phyloP scores from a whole-genome alignment of 1,140 invertebrate genomes.

The Euura lappo region DNA sequence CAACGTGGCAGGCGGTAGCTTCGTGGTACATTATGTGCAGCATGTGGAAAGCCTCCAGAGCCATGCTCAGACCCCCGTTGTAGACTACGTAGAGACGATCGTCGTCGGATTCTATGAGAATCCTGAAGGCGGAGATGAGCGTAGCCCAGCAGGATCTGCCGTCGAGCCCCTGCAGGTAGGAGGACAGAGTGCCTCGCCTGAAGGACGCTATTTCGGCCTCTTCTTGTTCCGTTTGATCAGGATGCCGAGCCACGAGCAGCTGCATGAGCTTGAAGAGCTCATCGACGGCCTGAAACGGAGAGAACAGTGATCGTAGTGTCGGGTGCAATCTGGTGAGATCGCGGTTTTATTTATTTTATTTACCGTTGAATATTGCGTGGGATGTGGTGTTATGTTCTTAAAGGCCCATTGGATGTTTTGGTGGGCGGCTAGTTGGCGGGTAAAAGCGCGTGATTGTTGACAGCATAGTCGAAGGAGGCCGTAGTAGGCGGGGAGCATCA shows the following conservation, averaged over 20 bases:
- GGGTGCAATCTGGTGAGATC: constrained; percentile 16
- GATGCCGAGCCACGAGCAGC: constrained; percentile 77
- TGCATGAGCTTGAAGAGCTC: constrained; percentile 91
- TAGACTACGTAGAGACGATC: constrained; percentile 88
- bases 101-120: constrained; percentile 87
- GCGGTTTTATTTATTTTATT: constrained; percentile 37
- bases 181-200: constrained; percentile 79
- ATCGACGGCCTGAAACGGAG: constrained; percentile 75
- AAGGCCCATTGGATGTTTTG: constrained; percentile 97
- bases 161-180: constrained; percentile 83
- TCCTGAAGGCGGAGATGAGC: constrained; percentile 82
- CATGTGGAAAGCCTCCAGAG: constrained; percentile 89
- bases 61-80: constrained; percentile 85
- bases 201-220: constrained; percentile 83
- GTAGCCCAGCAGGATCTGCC: constrained; percentile 88
- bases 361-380: constrained; percentile 86
- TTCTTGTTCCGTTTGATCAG: constrained; percentile 80
- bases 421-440: constrained; percentile 84
- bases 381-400: constrained; percentile 93
- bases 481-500: constrained; percentile 95
- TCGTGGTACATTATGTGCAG: constrained; percentile 94
- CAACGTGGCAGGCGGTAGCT: constrained; percentile 87
- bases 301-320: constrained; percentile 13
- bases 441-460: constrained; percentile 83
- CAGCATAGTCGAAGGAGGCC: constrained; percentile 88